A percentile compares a stretch with the other conserved stretches of the same genome.
Evolutionary conservation across 2,797 vertebrate species (phyloP).

Genomic region (Hirundo rustica): DNA sequence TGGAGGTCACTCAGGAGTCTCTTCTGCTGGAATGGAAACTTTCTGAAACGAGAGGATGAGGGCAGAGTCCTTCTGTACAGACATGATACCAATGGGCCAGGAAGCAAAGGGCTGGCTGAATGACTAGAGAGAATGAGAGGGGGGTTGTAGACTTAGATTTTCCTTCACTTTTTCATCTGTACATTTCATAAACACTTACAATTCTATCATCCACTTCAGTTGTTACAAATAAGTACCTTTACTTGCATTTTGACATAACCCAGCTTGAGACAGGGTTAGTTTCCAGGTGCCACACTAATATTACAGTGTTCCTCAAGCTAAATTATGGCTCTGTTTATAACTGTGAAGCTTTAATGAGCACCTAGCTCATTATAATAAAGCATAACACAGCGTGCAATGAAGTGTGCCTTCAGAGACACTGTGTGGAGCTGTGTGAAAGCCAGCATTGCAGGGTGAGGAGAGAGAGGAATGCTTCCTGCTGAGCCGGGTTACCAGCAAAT

Average conservation of each 20-base stretch:
- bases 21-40: neutral
- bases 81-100: neutral
- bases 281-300: neutral
- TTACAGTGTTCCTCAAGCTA: neutral
- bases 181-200: neutral
- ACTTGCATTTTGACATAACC: neutral
- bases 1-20: neutral
- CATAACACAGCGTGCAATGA: neutral
- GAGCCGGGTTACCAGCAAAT: neutral
- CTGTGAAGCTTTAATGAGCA: conserved; percentile 17
- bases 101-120: neutral
- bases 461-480: neutral
- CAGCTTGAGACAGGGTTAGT: neutral
- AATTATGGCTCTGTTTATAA: neutral
- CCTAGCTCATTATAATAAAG: neutral
- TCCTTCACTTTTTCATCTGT: neutral
- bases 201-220: neutral
- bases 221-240: neutral
- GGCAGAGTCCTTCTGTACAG: neutral
- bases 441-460: neutral
- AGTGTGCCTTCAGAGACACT: neutral
- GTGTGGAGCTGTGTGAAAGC: neutral
- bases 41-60: neutral
- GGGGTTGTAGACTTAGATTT: neutral
- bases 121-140: neutral